phyloP scores from a whole-genome alignment of 2,797 vertebrate genomes.

The Myotis daubentonii region DNA sequence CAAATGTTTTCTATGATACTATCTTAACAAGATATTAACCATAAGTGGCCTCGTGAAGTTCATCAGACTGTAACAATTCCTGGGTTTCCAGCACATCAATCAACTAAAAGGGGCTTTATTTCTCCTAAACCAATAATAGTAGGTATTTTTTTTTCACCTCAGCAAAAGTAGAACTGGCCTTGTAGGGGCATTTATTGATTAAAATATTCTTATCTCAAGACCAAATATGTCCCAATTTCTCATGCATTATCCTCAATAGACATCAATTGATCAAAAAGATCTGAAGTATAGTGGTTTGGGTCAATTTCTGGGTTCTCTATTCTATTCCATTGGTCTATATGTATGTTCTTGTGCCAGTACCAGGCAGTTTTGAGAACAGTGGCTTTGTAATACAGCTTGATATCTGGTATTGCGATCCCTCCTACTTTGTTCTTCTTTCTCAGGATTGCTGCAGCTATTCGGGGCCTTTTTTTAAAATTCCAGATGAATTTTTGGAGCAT shows the following conservation, averaged over 20 bases:
- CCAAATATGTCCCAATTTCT: background rate
- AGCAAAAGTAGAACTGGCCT: background rate
- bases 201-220: background rate
- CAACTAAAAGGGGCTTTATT: slow-evolving; percentile 6
- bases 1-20: background rate
- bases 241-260: background rate
- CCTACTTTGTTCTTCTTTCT: too few species aligned
- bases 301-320: too few species aligned
- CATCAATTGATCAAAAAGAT: background rate
- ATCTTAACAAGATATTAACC: background rate
- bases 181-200: background rate
- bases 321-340: too few species aligned
- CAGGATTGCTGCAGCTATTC: too few species aligned
- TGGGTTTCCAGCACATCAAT: background rate
- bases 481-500: too few species aligned
- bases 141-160: background rate
- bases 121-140: background rate
- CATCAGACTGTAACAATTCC: background rate
- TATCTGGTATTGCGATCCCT: too few species aligned
- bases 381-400: too few species aligned
- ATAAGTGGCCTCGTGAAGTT: background rate
- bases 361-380: too few species aligned
- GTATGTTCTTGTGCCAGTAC: too few species aligned
- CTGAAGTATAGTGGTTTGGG: too few species aligned
- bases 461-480: too few species aligned